Evolutionary conservation across 37 sponge, comb jelly and placozoan genomes (phyloP).

Genomic region (Oscarella lobularis): DNA sequence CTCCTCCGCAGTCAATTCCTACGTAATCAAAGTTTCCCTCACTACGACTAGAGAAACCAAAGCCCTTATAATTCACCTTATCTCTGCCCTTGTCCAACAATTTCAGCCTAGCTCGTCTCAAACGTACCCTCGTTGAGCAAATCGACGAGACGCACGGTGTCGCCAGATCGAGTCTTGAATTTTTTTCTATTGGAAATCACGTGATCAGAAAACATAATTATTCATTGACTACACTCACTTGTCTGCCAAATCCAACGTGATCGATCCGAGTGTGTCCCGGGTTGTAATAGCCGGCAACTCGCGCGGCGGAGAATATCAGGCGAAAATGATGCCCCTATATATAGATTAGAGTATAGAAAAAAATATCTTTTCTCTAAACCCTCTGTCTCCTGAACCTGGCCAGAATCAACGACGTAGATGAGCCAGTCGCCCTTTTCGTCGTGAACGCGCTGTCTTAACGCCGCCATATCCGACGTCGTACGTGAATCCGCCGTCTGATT

Average conservation of each 20-base stretch:
- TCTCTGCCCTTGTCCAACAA: conserved; percentile 69
- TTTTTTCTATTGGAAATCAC: too few species aligned
- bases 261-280: conserved; percentile 28
- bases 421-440: conserved; percentile 84
- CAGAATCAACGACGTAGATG: conserved; percentile 89
- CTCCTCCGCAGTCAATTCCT: conserved; percentile 58
- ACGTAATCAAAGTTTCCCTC: too few species aligned
- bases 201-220: too few species aligned
- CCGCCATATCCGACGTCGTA: conserved; percentile 96
- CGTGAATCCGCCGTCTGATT: conserved; percentile 92
- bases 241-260: conserved; percentile 94
- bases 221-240: too few species aligned
- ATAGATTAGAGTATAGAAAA: not conserved
- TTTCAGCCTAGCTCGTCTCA: conserved; percentile 55
- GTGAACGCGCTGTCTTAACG: conserved; percentile 60
- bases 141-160: too few species aligned
- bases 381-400: conserved; percentile 68
- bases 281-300: conserved; percentile 53
- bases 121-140: too few species aligned
- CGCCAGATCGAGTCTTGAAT: too few species aligned
- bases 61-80: conserved; percentile 38
- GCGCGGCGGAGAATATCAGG: conserved; percentile 44
- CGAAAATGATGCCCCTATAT: conserved; percentile 49
- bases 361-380: too few species aligned
- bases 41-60: too few species aligned